Conservation (phyloP, 2,113 vertebrate species). For the Pithys albifrons region DNA sequence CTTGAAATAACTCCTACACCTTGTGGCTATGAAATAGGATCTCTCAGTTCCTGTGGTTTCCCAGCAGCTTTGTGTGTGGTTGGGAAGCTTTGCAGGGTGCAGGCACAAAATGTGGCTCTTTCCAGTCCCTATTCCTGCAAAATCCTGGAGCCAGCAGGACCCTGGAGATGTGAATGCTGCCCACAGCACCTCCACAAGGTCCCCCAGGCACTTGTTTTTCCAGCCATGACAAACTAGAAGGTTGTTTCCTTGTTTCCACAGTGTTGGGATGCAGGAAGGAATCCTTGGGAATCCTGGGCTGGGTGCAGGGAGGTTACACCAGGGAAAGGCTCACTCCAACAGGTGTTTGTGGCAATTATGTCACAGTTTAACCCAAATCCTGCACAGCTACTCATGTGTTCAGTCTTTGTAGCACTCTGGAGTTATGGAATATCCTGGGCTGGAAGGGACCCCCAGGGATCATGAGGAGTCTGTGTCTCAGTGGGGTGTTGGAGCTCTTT, state of each 20-base stretch:
- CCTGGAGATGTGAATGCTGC: background rate
- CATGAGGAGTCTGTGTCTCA: background rate
- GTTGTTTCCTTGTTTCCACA: rapidly evolving
- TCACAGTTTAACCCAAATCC: background rate
- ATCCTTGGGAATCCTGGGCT: background rate
- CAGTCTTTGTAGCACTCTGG: background rate
- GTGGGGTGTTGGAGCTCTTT: background rate
- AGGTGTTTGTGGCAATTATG: background rate
- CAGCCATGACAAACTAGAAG: background rate
- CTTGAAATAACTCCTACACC: background rate
- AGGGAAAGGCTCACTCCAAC: background rate
- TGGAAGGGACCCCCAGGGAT: background rate
- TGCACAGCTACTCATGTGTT: background rate
- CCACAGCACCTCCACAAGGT: background rate
- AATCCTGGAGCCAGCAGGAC: background rate
- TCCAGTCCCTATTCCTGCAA: background rate
- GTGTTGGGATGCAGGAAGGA: background rate
- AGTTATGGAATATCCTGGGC: background rate
- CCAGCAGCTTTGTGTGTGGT: background rate
- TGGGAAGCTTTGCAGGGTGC: background rate
- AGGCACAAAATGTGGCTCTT: rapidly evolving
- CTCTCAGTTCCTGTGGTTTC: background rate
- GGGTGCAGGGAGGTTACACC: background rate
- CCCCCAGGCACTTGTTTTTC: rapidly evolving
- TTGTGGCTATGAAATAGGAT: background rate